These are phyloP conservation scores for Hypotaenidia okinawae DNA, from an alignment of 2,797 vertebrate species.

Conservation along the genomic window DNA sequence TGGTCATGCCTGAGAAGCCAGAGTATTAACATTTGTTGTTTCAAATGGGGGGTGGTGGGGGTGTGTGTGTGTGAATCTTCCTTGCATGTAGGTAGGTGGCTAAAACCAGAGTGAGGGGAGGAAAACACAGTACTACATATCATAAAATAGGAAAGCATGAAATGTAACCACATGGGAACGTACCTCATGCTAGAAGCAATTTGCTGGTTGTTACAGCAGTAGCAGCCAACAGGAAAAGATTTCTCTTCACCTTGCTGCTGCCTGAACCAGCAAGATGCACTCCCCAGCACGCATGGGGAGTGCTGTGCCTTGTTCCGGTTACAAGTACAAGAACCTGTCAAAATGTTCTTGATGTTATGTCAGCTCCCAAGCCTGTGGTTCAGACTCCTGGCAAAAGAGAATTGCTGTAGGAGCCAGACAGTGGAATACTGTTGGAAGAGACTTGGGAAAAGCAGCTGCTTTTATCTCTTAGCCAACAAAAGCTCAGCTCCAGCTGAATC, in stretches of 20 bases:
- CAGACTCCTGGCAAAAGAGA: neutral
- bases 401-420: neutral
- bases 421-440: neutral
- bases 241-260: neutral
- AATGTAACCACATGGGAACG: neutral
- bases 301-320: neutral
- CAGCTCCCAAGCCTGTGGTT: neutral
- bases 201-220: neutral
- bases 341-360: neutral
- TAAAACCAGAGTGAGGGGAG: neutral
- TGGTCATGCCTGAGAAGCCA: neutral
- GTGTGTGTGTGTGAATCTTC: neutral
- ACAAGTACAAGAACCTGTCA: neutral
- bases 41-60: neutral
- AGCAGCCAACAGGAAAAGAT: neutral
- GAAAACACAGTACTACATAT: neutral
- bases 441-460: neutral
- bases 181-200: neutral
- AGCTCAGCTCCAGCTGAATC: neutral
- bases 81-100: neutral
- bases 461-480: neutral
- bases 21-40: neutral
- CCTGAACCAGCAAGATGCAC: neutral
- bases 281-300: neutral
- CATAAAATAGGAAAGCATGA: neutral